Evolutionary conservation across 2,113 vertebrate genomes (phyloP).

Genomic region (Mixornis gularis): DNA sequence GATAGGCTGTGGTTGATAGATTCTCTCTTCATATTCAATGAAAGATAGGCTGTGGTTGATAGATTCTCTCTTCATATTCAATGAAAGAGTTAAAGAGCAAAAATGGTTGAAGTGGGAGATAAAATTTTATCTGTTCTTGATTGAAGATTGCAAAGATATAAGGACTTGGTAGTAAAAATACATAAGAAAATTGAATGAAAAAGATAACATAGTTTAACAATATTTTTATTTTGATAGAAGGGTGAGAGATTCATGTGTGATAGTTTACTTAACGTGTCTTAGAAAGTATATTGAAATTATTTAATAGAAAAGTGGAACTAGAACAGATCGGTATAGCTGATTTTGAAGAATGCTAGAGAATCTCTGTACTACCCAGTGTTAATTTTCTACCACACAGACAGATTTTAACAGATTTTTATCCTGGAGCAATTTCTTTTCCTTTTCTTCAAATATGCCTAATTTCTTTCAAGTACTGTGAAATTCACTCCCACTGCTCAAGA

Average conservation of each 20-base stretch:
- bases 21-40: neutral
- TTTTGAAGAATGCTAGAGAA: neutral
- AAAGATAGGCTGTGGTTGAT: neutral
- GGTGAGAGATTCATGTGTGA: accelerated
- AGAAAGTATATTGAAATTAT: neutral
- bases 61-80: neutral
- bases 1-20: neutral
- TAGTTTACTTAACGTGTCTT: neutral
- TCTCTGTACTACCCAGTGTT: neutral
- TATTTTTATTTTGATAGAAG: neutral
- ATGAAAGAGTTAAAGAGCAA: neutral
- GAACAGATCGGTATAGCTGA: neutral
- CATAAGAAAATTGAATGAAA: neutral
- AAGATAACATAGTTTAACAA: neutral
- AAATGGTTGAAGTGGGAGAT: neutral
- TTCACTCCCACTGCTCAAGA: neutral
- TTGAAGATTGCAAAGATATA: neutral
- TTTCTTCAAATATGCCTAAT: neutral
- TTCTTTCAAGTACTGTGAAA: neutral
- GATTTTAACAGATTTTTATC: neutral
- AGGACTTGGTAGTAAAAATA: neutral
- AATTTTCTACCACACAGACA: neutral
- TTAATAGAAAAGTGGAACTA: neutral
- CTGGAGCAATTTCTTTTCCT: neutral
- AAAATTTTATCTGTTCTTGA: neutral